Evolutionary conservation across 2,888 invertebrate species (phyloP).

Genomic region (Drosophila anomelani): DNA sequence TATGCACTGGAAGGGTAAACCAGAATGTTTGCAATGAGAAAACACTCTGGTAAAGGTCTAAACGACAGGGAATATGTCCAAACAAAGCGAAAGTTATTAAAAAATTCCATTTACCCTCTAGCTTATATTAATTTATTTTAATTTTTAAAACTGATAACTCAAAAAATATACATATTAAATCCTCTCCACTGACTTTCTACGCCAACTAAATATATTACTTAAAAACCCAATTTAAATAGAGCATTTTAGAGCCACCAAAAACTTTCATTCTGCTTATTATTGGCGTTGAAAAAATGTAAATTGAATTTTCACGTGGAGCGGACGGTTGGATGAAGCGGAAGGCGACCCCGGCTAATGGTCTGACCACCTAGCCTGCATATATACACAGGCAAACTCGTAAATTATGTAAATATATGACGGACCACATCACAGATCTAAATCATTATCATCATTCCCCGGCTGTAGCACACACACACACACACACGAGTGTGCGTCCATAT

Average conservation of each 20-base stretch:
- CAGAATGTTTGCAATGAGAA: background rate
- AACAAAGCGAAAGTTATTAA: no score
- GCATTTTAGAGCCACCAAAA: background rate
- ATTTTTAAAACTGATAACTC: no score
- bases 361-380: conserved; percentile 11
- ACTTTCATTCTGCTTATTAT: conserved; percentile 5
- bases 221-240: conserved; percentile 2
- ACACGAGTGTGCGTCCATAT: conserved; percentile 7
- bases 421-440: conserved; percentile 53
- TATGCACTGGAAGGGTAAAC: conserved; percentile 18
- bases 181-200: background rate
- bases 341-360: conserved; percentile 11
- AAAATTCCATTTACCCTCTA: no score
- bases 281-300: conserved; percentile 26
- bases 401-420: conserved; percentile 51
- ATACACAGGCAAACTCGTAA: conserved; percentile 21
- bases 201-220: background rate
- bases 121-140: no score
- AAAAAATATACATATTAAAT: background rate
- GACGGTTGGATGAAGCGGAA: background rate
- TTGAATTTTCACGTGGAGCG: conserved; percentile 20
- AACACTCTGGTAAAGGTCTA: background rate
- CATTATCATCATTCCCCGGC: conserved; percentile 39
- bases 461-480: conserved; percentile 15
- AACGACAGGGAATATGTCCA: no score